These are phyloP conservation scores for Caracal caracal DNA, from an alignment of 2,113 vertebrate genomes.

Conservation along the genomic window DNA sequence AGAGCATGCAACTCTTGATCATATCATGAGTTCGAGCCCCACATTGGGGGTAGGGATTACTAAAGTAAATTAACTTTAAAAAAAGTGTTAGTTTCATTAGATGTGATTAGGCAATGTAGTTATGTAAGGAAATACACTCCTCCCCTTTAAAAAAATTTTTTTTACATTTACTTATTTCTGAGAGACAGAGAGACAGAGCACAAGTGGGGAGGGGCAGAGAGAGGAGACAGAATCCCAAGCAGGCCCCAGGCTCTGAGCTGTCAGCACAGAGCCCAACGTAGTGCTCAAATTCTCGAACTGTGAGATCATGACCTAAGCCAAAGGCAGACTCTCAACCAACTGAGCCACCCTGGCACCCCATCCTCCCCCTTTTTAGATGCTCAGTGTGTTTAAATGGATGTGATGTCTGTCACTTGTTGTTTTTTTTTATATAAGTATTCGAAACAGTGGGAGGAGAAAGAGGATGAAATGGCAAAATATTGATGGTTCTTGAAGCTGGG, in stretches of 20 bases:
- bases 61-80: neutral
- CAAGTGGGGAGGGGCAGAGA: no score
- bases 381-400: neutral
- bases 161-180: no score
- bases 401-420: neutral
- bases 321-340: no score
- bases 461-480: neutral
- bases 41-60: neutral
- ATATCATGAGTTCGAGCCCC: neutral
- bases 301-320: no score
- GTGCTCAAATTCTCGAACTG: no score
- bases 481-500: neutral
- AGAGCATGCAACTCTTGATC: neutral
- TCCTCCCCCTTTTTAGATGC: neutral
- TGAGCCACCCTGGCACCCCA: no score
- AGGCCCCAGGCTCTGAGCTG: no score
- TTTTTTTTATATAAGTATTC: neutral
- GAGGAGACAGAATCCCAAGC: no score
- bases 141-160: neutral
- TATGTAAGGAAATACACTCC: neutral
- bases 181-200: no score
- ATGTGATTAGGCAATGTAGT: neutral
- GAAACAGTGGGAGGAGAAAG: neutral
- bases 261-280: no score
- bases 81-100: neutral